Evolutionary conservation across 2,113 vertebrate species (phyloP).

Genomic region (Trogon surrucura): DNA sequence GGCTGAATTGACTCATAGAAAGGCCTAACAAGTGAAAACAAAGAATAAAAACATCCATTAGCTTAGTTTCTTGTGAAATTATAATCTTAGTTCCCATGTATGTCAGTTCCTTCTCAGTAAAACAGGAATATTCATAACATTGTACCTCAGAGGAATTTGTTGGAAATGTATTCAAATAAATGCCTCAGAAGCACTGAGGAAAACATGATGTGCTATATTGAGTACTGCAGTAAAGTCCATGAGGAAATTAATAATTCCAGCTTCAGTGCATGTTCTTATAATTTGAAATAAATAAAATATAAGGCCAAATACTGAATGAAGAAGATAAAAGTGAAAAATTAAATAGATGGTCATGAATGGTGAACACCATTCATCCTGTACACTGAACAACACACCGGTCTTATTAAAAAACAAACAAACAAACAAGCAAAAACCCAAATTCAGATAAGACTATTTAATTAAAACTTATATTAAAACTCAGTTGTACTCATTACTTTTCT

Average conservation of each 20-base stretch:
- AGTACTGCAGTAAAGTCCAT: not conserved
- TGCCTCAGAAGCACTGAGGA: conserved; percentile 4
- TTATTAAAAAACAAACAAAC: conserved; percentile 10
- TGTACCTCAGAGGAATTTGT: not conserved
- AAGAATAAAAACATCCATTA: not conserved
- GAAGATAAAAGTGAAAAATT: conserved; percentile 62
- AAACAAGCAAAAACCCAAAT: not conserved
- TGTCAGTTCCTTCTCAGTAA: not conserved
- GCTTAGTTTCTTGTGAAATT: not conserved
- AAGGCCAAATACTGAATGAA: conserved; percentile 41
- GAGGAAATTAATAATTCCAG: conserved; percentile 55
- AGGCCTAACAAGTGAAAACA: not conserved
- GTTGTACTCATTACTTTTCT: not conserved
- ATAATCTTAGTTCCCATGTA: not conserved
- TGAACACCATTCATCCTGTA: not conserved
- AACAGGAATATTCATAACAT: conserved; percentile 28
- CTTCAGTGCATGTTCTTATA: conserved; percentile 2
- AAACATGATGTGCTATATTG: not conserved
- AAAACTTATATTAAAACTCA: conserved; percentile 17
- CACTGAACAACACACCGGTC: not conserved
- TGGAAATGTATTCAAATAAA: conserved; percentile 24
- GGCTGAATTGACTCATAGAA: not conserved
- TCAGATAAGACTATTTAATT: conserved; percentile 41
- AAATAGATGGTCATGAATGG: conserved; percentile 47
- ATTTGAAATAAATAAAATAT: conserved; percentile 59